phyloP scores from a whole-genome alignment of 2,797 vertebrate genomes.

The Monodelphis domestica region DNA sequence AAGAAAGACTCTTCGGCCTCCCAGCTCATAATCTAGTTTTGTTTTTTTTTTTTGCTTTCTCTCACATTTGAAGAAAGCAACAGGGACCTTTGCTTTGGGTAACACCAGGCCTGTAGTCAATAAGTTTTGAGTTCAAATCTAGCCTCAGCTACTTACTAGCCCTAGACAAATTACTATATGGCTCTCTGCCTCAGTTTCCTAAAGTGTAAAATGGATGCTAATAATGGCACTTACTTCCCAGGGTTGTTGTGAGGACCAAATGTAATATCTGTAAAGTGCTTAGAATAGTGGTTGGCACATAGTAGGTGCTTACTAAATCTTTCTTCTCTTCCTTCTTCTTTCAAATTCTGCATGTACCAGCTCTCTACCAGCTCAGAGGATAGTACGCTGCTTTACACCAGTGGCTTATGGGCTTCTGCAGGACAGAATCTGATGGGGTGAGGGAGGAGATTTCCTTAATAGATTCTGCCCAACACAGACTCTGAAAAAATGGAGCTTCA shows the following conservation, averaged over 20 bases:
- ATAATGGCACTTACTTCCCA: not conserved
- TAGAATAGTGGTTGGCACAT: rapidly evolving
- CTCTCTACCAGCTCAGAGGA: not conserved
- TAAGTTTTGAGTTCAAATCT: not conserved
- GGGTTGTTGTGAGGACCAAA: not conserved
- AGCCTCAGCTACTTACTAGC: not conserved
- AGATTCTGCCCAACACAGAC: not conserved
- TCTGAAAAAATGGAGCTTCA: not conserved
- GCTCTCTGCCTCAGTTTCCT: not conserved
- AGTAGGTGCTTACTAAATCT: not conserved
- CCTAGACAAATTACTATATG: not conserved
- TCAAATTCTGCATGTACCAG: not conserved
- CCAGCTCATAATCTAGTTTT: too few species aligned
- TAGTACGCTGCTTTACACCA: not conserved
- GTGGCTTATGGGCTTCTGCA: not conserved
- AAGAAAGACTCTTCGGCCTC: too few species aligned
- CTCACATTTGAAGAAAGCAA: too few species aligned
- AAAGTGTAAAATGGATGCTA: not conserved
- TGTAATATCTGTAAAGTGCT: not conserved
- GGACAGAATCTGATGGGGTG: not conserved
- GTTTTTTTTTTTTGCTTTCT: too few species aligned
- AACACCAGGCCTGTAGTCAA: not conserved
- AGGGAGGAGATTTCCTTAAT: not conserved
- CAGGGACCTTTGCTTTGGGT: too few species aligned
- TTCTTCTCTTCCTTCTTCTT: not conserved